A percentile compares a stretch with the other conserved stretches of the same genome.
These are phyloP conservation scores for Onychorhynchus coronatus DNA, from an alignment of 2,113 vertebrate genomes.

Conservation along the genomic window DNA sequence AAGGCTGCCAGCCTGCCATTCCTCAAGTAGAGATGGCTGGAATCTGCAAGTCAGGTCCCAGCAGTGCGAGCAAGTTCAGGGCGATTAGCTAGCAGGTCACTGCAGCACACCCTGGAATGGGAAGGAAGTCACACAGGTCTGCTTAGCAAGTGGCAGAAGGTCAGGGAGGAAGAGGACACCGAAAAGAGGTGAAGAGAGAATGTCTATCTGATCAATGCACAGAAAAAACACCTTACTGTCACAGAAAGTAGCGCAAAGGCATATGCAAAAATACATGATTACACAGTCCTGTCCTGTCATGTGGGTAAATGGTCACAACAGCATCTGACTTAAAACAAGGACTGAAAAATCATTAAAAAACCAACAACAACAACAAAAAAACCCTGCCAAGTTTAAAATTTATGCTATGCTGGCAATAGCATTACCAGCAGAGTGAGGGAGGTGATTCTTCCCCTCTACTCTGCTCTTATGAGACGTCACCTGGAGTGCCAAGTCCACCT, in stretches of 20 bases:
- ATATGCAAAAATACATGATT: neutral
- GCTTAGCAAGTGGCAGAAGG: neutral
- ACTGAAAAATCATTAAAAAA: neutral
- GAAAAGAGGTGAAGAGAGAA: neutral
- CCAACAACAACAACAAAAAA: neutral
- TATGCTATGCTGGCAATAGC: neutral
- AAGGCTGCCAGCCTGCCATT: slow-evolving; percentile 3
- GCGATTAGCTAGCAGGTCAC: rapidly evolving
- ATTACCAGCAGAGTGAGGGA: neutral
- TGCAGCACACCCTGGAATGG: neutral
- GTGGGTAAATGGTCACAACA: rapidly evolving
- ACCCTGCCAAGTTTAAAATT: neutral
- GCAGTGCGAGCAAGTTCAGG: neutral
- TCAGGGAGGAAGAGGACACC: neutral
- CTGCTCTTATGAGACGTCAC: neutral
- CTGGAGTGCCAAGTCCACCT: neutral
- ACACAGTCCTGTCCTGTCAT: rapidly evolving
- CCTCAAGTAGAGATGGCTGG: neutral
- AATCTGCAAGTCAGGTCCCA: slow-evolving; percentile 10
- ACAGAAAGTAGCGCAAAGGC: neutral
- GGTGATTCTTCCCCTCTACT: neutral
- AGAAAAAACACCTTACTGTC: neutral
- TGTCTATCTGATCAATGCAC: neutral
- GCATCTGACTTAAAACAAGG: neutral
- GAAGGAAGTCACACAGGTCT: neutral